Conservation (phyloP, 2,797 vertebrate species). For the Oreochromis grahami region DNA sequence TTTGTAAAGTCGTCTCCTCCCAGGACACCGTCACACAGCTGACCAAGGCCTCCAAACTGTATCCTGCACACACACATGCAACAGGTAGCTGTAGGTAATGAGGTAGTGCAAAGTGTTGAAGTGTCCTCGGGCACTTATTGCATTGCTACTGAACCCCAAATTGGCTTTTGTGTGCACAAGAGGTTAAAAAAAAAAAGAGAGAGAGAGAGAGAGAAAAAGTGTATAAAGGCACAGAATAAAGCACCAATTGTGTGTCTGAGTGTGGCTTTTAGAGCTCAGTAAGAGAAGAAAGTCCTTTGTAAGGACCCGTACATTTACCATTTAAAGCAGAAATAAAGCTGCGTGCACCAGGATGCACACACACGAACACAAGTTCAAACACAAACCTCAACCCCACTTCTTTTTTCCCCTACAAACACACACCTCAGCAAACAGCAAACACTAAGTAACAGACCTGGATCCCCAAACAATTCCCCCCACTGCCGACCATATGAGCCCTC, state of each 20-base stretch:
- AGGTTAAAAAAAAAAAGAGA: neutral
- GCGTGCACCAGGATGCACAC: neutral
- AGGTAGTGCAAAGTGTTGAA: neutral
- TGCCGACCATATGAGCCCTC: constrained; percentile 26
- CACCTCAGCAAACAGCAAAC: neutral
- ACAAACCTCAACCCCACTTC: neutral
- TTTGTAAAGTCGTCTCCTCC: constrained; percentile 88
- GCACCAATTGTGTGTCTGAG: neutral
- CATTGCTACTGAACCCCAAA: neutral
- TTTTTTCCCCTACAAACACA: neutral
- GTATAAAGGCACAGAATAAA: neutral
- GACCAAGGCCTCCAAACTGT: constrained; percentile 89
- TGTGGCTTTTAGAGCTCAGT: neutral
- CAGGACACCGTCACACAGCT: constrained; percentile 87
- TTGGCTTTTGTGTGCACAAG: neutral
- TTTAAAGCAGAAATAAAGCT: neutral
- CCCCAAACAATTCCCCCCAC: constrained; percentile 10
- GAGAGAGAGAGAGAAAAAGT: neutral
- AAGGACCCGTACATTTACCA: neutral
- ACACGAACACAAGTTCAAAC: neutral
- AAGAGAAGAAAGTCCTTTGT: neutral
- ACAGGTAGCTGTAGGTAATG: neutral
- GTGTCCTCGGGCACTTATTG: neutral
- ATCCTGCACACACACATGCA: constrained; percentile 67
- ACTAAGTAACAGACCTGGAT: constrained; percentile 17